Conservation (phyloP, 37 sponge, comb jelly and placozoan species). For the Spongia lamella region DNA sequence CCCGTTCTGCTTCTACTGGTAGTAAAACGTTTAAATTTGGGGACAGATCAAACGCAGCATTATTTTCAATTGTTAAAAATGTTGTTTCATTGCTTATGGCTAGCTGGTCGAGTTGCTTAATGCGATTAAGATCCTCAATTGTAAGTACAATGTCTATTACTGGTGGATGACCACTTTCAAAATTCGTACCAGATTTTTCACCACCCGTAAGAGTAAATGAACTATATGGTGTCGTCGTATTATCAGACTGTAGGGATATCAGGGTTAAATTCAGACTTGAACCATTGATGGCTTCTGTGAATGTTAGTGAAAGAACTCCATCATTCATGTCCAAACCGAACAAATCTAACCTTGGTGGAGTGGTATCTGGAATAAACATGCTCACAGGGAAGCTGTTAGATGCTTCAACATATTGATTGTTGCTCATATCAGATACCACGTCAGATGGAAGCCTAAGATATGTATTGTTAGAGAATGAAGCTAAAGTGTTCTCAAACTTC, state of each 20-base stretch:
- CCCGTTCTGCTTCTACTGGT: constrained; percentile 25
- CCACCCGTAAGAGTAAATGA: constrained; percentile 48
- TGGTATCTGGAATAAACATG: constrained; percentile 31
- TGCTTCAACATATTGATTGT: constrained; percentile 37
- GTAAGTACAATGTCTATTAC: constrained; percentile 45
- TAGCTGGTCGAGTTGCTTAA: constrained; percentile 58
- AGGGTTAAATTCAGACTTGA: constrained; percentile 55
- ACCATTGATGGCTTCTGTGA: constrained; percentile 70
- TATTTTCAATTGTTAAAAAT: constrained; percentile 52
- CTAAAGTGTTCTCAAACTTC: constrained; percentile 63
- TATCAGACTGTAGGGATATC: constrained; percentile 42
- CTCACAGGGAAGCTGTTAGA: constrained; percentile 20
- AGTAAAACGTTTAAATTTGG: constrained; percentile 23
- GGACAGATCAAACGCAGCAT: constrained; percentile 58
- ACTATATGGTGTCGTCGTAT: not conserved
- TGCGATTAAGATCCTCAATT: constrained; percentile 59
- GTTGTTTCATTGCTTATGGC: constrained; percentile 62
- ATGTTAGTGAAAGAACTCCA: constrained; percentile 61
- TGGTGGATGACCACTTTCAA: constrained; percentile 77
- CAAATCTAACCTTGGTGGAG: constrained; percentile 26
- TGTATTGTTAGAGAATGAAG: constrained; percentile 34
- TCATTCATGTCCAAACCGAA: constrained; percentile 68
- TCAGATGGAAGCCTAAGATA: constrained; percentile 37
- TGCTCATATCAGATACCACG: constrained; percentile 76
- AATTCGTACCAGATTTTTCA: constrained; percentile 52